A percentile compares a stretch with the other conserved stretches of the same genome.
Evolutionary conservation across 2,888 invertebrate genomes (phyloP).

Genomic region (Poecilus cupreus): DNA sequence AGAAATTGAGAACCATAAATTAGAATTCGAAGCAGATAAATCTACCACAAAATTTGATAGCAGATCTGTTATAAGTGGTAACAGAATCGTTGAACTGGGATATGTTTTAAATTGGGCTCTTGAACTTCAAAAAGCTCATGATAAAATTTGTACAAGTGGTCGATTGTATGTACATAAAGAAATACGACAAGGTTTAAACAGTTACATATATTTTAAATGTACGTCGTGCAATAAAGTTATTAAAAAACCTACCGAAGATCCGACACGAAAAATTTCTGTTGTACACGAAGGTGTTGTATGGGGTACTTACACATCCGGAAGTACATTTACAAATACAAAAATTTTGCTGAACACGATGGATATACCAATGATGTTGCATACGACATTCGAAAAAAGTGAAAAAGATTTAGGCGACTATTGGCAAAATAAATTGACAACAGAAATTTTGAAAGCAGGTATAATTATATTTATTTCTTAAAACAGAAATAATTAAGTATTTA

Average conservation of each 20-base stretch:
- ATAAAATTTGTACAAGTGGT: conserved; percentile 6
- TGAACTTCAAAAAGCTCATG: not conserved
- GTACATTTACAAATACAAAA: conserved; percentile 16
- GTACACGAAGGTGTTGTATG: conserved; percentile 1
- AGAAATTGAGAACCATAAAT: too few species aligned
- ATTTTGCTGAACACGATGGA: not conserved
- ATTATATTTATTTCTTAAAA: conserved; percentile 1
- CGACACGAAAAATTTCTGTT: not conserved
- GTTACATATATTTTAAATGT: not conserved
- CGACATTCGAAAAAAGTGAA: too few species aligned
- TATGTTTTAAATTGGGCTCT: conserved; percentile 11
- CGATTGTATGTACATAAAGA: too few species aligned
- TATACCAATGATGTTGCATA: conserved; percentile 8
- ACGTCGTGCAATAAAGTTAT: not conserved
- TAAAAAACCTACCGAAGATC: not conserved
- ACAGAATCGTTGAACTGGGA: conserved; percentile 4
- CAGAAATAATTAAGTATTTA: not conserved
- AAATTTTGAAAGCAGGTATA: conserved; percentile 19
- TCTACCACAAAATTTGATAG: not conserved
- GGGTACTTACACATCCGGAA: not conserved
- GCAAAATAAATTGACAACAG: not conserved
- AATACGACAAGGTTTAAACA: too few species aligned
- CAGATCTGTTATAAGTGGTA: conserved; percentile 1
- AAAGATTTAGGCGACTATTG: too few species aligned
- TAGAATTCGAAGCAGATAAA: too few species aligned